phyloP scores from a whole-genome alignment of 1,140 invertebrate genomes.

The Brachystomella parvula region DNA sequence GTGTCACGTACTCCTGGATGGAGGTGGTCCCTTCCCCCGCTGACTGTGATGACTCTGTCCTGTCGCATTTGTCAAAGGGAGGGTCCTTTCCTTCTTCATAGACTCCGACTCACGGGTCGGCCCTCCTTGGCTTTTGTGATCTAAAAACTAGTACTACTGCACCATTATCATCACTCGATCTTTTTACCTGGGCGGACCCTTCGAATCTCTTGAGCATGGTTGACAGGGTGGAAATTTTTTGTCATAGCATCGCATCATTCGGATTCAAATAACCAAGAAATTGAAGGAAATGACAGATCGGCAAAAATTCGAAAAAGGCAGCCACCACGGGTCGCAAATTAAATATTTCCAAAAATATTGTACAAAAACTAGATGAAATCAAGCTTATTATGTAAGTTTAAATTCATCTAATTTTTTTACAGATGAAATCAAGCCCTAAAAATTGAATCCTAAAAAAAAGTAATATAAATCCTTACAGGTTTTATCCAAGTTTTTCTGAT shows the following conservation, averaged over 20 bases:
- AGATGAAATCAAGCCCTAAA: too few species aligned
- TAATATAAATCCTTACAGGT: too few species aligned
- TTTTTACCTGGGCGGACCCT: neutral
- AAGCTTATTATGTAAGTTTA: too few species aligned
- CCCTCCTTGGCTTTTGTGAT: constrained; percentile 8
- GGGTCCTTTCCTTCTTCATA: neutral
- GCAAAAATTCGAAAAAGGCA: too few species aligned
- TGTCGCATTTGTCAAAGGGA: constrained; percentile 6
- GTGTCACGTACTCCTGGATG: constrained; percentile 1
- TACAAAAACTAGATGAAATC: too few species aligned
- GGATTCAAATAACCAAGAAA: too few species aligned
- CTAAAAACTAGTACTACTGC: neutral
- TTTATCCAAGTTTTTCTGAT: too few species aligned
- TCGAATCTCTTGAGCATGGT: neutral
- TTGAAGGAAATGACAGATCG: too few species aligned
- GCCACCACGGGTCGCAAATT: too few species aligned
- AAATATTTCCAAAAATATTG: too few species aligned
- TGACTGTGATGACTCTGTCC: neutral
- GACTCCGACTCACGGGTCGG: neutral
- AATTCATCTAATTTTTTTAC: too few species aligned
- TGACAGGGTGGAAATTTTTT: neutral
- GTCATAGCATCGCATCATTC: neutral
- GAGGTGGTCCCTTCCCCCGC: neutral
- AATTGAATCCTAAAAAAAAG: too few species aligned
- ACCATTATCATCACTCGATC: neutral